These are phyloP conservation scores for Siniperca scherzeri DNA, from an alignment of 2,797 vertebrate genomes.

Conservation along the genomic window DNA sequence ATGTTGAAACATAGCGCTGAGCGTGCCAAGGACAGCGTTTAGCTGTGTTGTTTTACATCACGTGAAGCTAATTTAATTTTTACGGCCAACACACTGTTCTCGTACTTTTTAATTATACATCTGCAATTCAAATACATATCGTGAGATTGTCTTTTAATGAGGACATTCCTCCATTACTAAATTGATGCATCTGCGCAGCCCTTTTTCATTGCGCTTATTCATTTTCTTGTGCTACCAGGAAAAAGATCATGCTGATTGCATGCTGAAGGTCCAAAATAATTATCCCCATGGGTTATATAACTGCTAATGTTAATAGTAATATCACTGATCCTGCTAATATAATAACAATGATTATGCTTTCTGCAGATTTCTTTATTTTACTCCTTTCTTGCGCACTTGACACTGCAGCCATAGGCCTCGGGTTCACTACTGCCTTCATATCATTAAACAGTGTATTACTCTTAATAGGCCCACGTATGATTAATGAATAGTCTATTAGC, in stretches of 20 bases:
- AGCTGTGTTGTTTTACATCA: constrained; percentile 33
- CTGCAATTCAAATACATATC: constrained; percentile 57
- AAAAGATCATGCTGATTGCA: background rate
- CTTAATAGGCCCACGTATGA: constrained; percentile 42
- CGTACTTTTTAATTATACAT: constrained; percentile 29
- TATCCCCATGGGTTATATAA: background rate
- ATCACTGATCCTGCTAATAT: background rate
- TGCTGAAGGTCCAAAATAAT: background rate
- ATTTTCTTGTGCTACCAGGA: background rate
- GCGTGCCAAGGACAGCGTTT: constrained; percentile 52
- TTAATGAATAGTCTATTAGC: constrained; percentile 50
- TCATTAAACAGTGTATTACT: constrained; percentile 51
- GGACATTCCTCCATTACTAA: constrained; percentile 4
- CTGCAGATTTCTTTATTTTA: background rate
- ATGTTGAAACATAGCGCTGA: constrained; percentile 30
- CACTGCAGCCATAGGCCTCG: background rate
- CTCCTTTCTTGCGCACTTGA: background rate
- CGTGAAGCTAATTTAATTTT: constrained; percentile 31
- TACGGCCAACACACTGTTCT: background rate
- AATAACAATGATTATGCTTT: background rate
- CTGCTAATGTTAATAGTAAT: background rate
- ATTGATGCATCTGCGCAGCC: background rate
- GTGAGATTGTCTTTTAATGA: constrained; percentile 16
- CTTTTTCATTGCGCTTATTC: constrained; percentile 1
- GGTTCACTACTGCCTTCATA: constrained; percentile 14